A percentile compares a stretch with the other conserved stretches of the same genome.
Conservation (phyloP, 2,888 invertebrate genomes). For the Emmelina monodactyla region DNA sequence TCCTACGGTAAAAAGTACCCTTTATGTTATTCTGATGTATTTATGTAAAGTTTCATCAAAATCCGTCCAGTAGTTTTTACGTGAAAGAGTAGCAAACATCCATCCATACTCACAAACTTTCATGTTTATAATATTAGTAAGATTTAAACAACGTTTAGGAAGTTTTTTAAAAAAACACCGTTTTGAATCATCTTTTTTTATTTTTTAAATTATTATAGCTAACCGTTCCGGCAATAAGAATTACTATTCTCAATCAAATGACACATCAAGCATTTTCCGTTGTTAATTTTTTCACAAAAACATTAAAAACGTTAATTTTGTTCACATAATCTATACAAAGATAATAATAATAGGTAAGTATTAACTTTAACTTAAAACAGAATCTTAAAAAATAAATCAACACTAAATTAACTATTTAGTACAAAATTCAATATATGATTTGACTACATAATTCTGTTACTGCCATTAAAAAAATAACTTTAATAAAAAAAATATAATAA, state of each 20-base stretch:
- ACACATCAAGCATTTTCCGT: conserved; percentile 64
- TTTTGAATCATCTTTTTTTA: conserved; percentile 61
- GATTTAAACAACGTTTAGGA: too few species aligned
- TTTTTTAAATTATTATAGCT: conserved; percentile 69
- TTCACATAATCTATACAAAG: neutral
- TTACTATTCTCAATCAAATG: conserved; percentile 59
- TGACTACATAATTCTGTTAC: conserved; percentile 34
- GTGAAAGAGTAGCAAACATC: too few species aligned
- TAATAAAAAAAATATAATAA: conserved; percentile 56
- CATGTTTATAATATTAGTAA: too few species aligned
- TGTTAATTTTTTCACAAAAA: conserved; percentile 55
- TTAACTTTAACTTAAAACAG: conserved; percentile 31
- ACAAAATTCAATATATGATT: conserved; percentile 36
- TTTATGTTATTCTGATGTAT: too few species aligned
- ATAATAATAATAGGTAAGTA: conserved; percentile 1
- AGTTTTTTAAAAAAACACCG: conserved; percentile 40
- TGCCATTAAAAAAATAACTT: conserved; percentile 54
- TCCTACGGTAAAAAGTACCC: too few species aligned
- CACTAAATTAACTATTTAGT: conserved; percentile 52
- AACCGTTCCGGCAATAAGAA: conserved; percentile 65
- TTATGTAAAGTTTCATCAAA: too few species aligned
- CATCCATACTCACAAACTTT: too few species aligned
- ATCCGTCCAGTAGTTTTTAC: too few species aligned
- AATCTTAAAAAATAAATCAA: conserved; percentile 51
- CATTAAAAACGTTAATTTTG: conserved; percentile 3